Evolutionary conservation across 2,888 invertebrate genomes (phyloP).

Genomic region (Troilus luridus): DNA sequence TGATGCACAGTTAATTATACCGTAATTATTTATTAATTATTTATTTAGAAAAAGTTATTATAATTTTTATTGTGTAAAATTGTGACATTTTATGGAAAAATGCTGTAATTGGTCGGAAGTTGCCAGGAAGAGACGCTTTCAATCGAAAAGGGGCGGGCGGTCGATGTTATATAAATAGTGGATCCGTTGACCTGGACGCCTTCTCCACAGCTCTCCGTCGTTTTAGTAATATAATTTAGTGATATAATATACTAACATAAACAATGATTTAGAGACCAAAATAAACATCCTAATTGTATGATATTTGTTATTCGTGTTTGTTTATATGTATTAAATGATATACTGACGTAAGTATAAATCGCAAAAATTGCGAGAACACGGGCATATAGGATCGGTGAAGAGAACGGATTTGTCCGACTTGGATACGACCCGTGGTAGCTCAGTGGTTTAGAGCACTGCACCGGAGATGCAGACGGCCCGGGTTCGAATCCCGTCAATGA

Average conservation of each 20-base stretch:
- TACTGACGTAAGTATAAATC: too few species aligned
- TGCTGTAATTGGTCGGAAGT: background rate
- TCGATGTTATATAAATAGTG: conserved; percentile 26
- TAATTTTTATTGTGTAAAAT: background rate
- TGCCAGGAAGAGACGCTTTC: background rate
- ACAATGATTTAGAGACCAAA: background rate
- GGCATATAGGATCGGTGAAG: too few species aligned
- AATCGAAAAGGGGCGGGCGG: conserved; percentile 4
- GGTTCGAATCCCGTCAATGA: too few species aligned
- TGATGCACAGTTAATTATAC: too few species aligned
- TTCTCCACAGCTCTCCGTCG: background rate
- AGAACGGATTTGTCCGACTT: too few species aligned
- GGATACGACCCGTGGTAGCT: too few species aligned
- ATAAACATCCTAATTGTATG: background rate
- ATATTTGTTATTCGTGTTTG: background rate
- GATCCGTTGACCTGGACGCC: background rate
- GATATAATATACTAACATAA: background rate
- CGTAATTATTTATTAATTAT: too few species aligned
- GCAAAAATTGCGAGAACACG: too few species aligned
- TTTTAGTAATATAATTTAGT: background rate
- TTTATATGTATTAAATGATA: background rate
- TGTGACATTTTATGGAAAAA: background rate
- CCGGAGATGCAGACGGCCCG: too few species aligned
- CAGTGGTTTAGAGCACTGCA: too few species aligned
- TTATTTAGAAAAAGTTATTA: too few species aligned